A percentile compares a stretch with the other conserved stretches of the same genome.
Conservation (phyloP, 2,888 invertebrate species). For the Pristionchus exspectatus region DNA sequence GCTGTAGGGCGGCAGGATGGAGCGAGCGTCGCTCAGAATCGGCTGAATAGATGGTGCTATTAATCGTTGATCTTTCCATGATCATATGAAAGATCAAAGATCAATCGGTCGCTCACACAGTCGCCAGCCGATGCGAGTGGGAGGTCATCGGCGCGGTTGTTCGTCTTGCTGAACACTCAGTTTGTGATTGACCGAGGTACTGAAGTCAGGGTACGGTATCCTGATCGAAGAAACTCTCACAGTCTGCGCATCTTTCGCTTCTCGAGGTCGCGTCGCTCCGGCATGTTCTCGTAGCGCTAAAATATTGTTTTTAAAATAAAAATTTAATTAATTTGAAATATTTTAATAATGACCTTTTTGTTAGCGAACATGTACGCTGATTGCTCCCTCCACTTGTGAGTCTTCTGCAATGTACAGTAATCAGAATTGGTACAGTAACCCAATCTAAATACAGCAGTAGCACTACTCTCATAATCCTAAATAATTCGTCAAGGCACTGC, state of each 20-base stretch:
- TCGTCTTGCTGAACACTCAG: conserved; percentile 30
- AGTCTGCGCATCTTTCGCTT: conserved; percentile 23
- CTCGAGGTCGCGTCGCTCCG: conserved; percentile 40
- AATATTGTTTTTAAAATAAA: not conserved
- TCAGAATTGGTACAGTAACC: not conserved
- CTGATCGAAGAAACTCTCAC: not conserved
- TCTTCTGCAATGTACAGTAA: conserved; percentile 1
- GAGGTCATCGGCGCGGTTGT: conserved; percentile 11
- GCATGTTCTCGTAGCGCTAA: conserved; percentile 1
- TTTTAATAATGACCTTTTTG: not conserved
- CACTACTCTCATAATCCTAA: too few relatives aligned
- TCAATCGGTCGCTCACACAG: not conserved
- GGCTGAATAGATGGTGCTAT: not conserved
- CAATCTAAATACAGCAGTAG: not conserved
- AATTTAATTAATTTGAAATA: not conserved
- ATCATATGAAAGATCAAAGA: not conserved
- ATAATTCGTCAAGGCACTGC: too few relatives aligned
- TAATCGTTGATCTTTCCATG: not conserved
- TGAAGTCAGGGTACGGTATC: too few relatives aligned
- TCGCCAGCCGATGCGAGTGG: conserved; percentile 28
- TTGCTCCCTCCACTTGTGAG: conserved; percentile 36
- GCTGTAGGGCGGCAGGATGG: conserved; percentile 22
- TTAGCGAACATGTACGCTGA: conserved; percentile 23
- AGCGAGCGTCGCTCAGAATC: conserved; percentile 32
- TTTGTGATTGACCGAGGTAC: not conserved